Evolutionary conservation across 2,113 vertebrate genomes (phyloP).

Genomic region (Gopherus evgoodei): DNA sequence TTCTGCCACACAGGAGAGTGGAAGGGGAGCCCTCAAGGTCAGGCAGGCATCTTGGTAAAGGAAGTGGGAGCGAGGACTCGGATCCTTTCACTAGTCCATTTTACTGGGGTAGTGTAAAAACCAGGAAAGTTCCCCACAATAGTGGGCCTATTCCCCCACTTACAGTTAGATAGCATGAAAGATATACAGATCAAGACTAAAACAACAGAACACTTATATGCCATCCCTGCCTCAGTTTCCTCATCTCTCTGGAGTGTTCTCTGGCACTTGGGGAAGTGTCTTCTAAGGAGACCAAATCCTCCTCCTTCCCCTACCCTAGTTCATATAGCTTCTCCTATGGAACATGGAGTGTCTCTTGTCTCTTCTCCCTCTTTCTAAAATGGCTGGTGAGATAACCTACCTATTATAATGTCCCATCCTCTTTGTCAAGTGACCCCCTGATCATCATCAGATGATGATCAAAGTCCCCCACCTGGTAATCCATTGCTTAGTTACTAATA

Average conservation of each 20-base stretch:
- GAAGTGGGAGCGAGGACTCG: too few species aligned
- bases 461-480: background rate
- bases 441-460: background rate
- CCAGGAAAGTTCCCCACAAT: too few species aligned
- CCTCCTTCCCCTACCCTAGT: background rate
- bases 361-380: background rate
- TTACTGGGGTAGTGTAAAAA: too few species aligned
- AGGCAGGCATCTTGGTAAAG: too few species aligned
- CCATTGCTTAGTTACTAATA: background rate
- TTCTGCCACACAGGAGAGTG: too few species aligned
- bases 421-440: background rate
- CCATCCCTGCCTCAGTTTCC: background rate
- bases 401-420: background rate
- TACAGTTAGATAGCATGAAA: background rate
- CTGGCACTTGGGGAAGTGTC: background rate
- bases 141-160: too few species aligned
- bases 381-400: background rate
- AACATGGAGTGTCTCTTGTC: background rate
- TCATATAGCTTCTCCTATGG: background rate
- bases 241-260: background rate
- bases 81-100: too few species aligned
- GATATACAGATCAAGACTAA: background rate
- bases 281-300: background rate
- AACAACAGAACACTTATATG: background rate
- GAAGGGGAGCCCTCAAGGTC: too few species aligned